Evolutionary conservation across 2,113 vertebrate species (phyloP), one percentile per base, ranked within the genome.

Genomic region (Diphyllodes magnificus): DNA sequence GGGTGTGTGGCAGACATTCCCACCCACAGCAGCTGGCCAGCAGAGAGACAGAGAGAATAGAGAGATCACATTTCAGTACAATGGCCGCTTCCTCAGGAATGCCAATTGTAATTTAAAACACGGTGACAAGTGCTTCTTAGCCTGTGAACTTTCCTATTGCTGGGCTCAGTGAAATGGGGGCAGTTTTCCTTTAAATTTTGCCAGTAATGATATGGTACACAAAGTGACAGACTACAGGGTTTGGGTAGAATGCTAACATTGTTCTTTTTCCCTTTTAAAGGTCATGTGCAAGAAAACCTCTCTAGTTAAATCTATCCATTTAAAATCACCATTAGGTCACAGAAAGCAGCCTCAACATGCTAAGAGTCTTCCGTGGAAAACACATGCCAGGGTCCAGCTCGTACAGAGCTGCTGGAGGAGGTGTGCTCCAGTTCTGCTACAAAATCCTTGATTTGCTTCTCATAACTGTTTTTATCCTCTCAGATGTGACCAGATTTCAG

Each of bases 171-270:
- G 4, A 93, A 97, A 96, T 71, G 76, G 88, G 92, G 37, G 40
- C 82, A 92, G 94, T 92, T 95, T 85, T 93, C 85, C 94, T 95
- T 95, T 96, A 96, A 96, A 89, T 97, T 96, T 96, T 94, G 91
- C 80, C 33, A 56, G 83, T 93, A 93, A 75, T 95, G 87, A 95
- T 93, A 86, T 10, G 50, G 96, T 96, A 94, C 86, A 97, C 95
- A 94, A 97, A 95, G 84, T 95, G 96, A 92, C 96, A 96, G 95
- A 97, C 95, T 95, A 95, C 85, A 76, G 92, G 91, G 95, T 96
- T 95, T 96, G 96, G 95, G 79, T 93, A 96, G 97, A 97, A 96
- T 96, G 95, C 87, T 96, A 90, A 97, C 96, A 95, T 98, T 97
- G 97, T 88, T 97, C 97, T 97, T 96, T 93, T 98, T 91, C 86